phyloP scores from a whole-genome alignment of 2,113 vertebrate species.

The Sapayoa aenigma region DNA sequence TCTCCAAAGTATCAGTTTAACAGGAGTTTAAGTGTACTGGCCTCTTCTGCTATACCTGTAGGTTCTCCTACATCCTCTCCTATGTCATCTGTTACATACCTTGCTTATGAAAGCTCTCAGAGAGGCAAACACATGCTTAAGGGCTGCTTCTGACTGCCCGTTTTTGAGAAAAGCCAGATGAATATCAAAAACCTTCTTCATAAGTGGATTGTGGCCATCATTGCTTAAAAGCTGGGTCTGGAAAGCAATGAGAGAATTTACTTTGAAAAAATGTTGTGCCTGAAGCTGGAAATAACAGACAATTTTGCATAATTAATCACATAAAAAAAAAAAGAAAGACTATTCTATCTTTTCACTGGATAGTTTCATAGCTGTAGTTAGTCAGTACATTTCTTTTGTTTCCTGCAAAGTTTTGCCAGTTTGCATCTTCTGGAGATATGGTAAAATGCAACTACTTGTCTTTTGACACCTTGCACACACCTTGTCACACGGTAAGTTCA shows the following conservation, averaged over 20 bases:
- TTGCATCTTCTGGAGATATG: background rate
- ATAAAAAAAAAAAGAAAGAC: background rate
- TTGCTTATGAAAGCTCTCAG: conserved; percentile 93
- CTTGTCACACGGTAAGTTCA: background rate
- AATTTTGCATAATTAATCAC: background rate
- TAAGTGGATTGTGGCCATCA: conserved; percentile 92
- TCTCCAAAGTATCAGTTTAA: background rate
- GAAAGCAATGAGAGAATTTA: conserved; percentile 6
- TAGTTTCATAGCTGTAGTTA: background rate
- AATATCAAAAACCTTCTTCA: conserved; percentile 96
- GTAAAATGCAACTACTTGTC: background rate
- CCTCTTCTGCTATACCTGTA: background rate
- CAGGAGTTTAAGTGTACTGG: background rate
- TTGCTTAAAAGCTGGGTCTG: conserved; percentile 90
- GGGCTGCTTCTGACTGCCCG: conserved; percentile 88
- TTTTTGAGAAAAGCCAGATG: conserved; percentile 92
- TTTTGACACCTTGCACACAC: background rate
- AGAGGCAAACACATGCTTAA: conserved; percentile 90
- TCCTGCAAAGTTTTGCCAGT: background rate
- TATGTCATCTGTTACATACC: conserved; percentile 69
- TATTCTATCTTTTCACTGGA: background rate
- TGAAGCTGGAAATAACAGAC: background rate
- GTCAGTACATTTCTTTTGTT: background rate
- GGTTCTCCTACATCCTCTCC: background rate
- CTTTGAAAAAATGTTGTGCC: background rate